Percentiles rank a stretch among this genome's conserved stretches.
Evolutionary conservation across 2,888 invertebrate species (phyloP).

Genomic region (Caradrina clavipalpis): DNA sequence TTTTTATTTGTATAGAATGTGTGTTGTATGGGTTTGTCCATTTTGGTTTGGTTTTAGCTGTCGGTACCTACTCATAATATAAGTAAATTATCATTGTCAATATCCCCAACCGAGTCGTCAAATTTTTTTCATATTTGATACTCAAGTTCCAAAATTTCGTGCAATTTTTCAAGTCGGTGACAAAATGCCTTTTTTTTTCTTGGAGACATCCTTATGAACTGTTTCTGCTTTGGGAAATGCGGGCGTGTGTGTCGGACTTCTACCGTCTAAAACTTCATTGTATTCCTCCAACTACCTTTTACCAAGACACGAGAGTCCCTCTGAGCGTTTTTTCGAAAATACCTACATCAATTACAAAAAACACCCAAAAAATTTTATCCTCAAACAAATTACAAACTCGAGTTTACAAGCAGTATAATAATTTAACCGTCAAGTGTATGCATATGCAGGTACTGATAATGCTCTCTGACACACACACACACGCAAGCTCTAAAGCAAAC

Average conservation of each 20-base stretch:
- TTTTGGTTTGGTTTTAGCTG: conserved; percentile 2
- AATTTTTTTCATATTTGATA: background rate
- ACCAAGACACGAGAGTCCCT: too few relatives aligned
- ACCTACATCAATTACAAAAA: background rate
- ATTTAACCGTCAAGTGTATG: conserved; percentile 40
- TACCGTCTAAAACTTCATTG: too few relatives aligned
- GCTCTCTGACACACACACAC: conserved; percentile 35
- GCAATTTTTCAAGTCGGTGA: background rate
- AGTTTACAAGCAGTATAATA: conserved; percentile 40
- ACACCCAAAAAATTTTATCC: background rate
- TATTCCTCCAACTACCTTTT: too few relatives aligned
- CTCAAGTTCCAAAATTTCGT: background rate
- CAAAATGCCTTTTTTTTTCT: too few relatives aligned
- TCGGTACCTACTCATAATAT: background rate
- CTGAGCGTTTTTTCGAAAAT: background rate
- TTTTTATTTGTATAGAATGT: conserved; percentile 32
- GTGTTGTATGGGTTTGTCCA: conserved; percentile 6
- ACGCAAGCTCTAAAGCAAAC: conserved; percentile 52
- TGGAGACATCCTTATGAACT: too few relatives aligned
- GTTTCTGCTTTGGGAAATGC: too few relatives aligned
- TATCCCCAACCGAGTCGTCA: background rate
- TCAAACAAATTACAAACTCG: conserved; percentile 13
- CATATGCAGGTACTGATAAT: conserved; percentile 62
- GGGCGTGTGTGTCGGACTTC: too few relatives aligned
- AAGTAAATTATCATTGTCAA: background rate